Conservation (phyloP, 1,140 invertebrate species). For the Aphelinus certus region DNA sequence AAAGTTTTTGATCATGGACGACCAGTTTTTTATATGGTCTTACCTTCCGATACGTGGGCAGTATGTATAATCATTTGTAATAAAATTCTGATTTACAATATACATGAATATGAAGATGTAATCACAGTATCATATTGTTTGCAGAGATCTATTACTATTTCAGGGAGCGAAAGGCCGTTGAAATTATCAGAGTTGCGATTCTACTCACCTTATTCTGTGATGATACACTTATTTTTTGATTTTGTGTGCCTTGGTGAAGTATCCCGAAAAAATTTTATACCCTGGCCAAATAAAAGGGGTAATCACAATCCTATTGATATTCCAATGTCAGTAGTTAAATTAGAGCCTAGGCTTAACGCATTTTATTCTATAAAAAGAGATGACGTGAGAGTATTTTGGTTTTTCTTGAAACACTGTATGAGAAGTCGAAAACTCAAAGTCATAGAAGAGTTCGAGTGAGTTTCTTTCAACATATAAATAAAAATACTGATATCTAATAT, state of each 20-base stretch:
- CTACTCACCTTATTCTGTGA: constrained; percentile 29
- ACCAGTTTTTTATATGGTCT: constrained; percentile 44
- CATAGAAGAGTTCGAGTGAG: constrained; percentile 61
- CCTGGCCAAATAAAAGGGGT: constrained; percentile 30
- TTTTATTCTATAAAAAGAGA: constrained; percentile 34
- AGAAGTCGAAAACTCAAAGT: constrained; percentile 43
- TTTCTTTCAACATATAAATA: constrained; percentile 34
- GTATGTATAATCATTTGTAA: constrained; percentile 44
- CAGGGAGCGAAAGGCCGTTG: background rate
- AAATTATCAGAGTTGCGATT: background rate
- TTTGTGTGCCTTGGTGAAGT: constrained; percentile 47
- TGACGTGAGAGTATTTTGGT: constrained; percentile 56
- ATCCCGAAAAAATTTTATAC: constrained; percentile 49
- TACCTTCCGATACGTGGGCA: constrained; percentile 43
- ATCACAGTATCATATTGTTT: background rate
- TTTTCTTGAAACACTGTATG: constrained; percentile 56
- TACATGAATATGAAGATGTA: no score
- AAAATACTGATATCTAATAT: constrained; percentile 9
- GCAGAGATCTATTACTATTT: background rate
- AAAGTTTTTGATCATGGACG: constrained; percentile 43
- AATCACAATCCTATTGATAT: background rate
- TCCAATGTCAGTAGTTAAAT: constrained; percentile 47
- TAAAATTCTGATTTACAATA: background rate
- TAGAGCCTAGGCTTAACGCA: constrained; percentile 52
- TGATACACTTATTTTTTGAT: constrained; percentile 54